Conservation (phyloP, 2,797 vertebrate species). For the Eutrigla gurnardus region DNA sequence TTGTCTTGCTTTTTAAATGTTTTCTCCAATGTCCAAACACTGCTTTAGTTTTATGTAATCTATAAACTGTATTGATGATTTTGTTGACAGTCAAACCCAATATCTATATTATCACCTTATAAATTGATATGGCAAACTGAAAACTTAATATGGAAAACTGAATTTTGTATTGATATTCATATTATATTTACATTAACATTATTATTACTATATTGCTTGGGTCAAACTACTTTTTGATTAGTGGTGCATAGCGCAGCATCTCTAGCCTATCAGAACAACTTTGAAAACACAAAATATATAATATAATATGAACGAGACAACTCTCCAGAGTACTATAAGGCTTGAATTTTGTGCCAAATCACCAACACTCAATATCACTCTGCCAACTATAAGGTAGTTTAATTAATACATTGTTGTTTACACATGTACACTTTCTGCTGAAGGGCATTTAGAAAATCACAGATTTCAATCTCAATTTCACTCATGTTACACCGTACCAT, state of each 20-base stretch:
- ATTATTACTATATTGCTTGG: not conserved
- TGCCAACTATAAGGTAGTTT: conserved; percentile 4
- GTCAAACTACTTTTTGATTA: not conserved
- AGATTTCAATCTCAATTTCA: conserved; percentile 4
- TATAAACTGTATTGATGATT: no score
- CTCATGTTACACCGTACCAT: conserved; percentile 8
- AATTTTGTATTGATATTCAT: no score
- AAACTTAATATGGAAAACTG: no score
- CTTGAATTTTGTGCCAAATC: conserved; percentile 11
- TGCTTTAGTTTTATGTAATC: no score
- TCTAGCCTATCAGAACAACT: not conserved
- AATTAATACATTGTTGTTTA: conserved; percentile 31
- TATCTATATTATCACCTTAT: no score
- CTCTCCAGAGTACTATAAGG: not conserved
- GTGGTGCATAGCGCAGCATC: not conserved
- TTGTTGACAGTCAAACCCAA: no score
- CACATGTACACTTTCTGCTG: conserved; percentile 24
- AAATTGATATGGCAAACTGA: no score
- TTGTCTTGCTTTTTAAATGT: no score
- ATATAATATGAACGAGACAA: not conserved
- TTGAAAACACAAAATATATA: not conserved
- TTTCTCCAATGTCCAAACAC: no score
- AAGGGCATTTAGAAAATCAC: conserved; percentile 14
- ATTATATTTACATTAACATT: not conserved
- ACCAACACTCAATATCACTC: not conserved